These are phyloP conservation scores for Chouioia cunea DNA, from an alignment of 2,888 invertebrate species.

Conservation along the genomic window DNA sequence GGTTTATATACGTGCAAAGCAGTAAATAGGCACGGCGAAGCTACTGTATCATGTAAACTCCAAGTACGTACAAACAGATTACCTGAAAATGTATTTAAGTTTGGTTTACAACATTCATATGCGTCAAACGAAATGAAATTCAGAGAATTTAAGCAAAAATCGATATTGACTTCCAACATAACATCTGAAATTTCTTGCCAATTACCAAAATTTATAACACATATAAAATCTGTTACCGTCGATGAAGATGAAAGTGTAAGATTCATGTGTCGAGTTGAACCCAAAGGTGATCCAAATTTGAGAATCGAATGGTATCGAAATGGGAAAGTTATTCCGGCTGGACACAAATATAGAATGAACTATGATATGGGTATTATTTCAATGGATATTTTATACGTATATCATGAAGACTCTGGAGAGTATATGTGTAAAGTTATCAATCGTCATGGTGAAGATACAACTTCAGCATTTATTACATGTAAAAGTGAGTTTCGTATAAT, in stretches of 20 bases:
- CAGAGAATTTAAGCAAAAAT: constrained; percentile 88
- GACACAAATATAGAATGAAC: constrained; percentile 91
- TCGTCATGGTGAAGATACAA: constrained; percentile 91
- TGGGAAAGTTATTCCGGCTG: constrained; percentile 87
- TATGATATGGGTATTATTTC: constrained; percentile 96
- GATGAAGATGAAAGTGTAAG: constrained; percentile 94
- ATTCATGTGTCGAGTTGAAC: constrained; percentile 96
- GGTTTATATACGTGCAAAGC: constrained; percentile 94
- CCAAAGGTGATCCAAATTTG: constrained; percentile 92
- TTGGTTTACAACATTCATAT: constrained; percentile 90
- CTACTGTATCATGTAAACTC: constrained; percentile 87
- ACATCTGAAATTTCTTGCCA: constrained; percentile 79
- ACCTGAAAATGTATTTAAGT: constrained; percentile 79
- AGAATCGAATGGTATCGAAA: constrained; percentile 95
- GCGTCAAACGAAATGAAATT: constrained; percentile 94
- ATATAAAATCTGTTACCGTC: constrained; percentile 85
- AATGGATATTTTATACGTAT: constrained; percentile 91
- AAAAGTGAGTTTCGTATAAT: constrained; percentile 74
- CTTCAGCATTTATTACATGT: constrained; percentile 86
- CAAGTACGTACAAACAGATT: constrained; percentile 57
- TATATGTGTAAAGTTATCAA: constrained; percentile 93
- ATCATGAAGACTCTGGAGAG: constrained; percentile 94
- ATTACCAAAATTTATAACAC: constrained; percentile 89
- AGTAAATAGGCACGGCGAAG: constrained; percentile 91
- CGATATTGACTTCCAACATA: constrained; percentile 71